Conservation (phyloP, 2,797 vertebrate genomes). For the Aselliscus stoliczkanus region DNA sequence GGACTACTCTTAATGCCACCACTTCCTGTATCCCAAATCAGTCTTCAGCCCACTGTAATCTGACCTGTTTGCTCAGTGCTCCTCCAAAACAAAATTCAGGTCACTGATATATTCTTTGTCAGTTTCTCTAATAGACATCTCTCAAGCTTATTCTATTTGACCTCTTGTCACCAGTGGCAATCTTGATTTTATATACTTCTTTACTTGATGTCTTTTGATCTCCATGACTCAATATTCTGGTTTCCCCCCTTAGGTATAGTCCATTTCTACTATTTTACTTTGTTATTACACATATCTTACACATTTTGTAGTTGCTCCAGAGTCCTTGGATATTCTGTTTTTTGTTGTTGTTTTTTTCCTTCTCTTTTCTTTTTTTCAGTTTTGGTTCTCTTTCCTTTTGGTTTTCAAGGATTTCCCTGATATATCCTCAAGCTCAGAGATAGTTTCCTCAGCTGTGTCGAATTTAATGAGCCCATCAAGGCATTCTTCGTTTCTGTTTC, state of each 20-base stretch:
- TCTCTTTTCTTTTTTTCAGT: neutral
- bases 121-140: neutral
- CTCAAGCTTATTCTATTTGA: neutral
- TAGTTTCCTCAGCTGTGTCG: neutral
- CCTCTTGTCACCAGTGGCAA: neutral
- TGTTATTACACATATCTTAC: neutral
- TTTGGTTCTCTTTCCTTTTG: neutral
- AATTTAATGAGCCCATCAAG: neutral
- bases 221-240: neutral
- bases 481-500: neutral
- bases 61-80: neutral
- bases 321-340: neutral
- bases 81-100: neutral
- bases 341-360: no score
- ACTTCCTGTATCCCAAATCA: neutral
- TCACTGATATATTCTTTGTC: neutral
- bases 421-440: neutral
- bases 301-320: neutral
- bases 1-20: rapidly evolving
- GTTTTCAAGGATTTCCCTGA: neutral
- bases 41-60: neutral
- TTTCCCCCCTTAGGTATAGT: neutral
- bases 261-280: neutral
- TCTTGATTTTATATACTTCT: neutral
- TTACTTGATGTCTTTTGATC: neutral